Percentiles rank a stretch among this genome's conserved stretches.
phyloP scores from a whole-genome alignment of 2,888 invertebrate species.

The Petrolisthes cinctipes region DNA sequence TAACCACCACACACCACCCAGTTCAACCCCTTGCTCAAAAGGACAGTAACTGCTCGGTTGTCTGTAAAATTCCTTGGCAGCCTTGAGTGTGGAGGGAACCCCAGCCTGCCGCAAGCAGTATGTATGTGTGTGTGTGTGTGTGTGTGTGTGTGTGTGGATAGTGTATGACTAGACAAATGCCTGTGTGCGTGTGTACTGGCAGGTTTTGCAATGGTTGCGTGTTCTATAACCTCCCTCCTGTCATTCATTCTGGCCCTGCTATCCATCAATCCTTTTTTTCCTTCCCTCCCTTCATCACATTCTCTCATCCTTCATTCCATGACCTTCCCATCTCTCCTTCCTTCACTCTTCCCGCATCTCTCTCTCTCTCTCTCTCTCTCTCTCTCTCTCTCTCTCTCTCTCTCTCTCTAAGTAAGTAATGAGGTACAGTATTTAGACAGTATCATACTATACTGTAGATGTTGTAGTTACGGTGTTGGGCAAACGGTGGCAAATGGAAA shows the following conservation, averaged over 20 bases:
- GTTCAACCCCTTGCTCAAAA: no score
- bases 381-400: background rate
- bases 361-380: background rate
- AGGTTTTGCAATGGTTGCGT: background rate
- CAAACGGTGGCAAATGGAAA: no score
- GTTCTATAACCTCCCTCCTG: background rate
- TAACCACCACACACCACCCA: no score
- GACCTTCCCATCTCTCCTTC: background rate
- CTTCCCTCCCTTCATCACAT: background rate
- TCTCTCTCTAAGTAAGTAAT: no score
- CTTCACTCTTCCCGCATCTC: background rate
- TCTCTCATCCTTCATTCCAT: background rate
- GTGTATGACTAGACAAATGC: background rate
- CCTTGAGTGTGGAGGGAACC: background rate
- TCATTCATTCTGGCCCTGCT: no score
- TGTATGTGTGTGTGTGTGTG: constrained; percentile 13
- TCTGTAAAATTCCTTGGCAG: background rate
- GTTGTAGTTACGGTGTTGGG: no score
- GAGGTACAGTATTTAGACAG: no score
- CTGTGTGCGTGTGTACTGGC: background rate
- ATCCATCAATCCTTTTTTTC: background rate
- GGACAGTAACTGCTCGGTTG: no score
- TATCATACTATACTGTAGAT: no score
- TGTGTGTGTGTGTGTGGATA: background rate
- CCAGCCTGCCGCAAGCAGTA: background rate